phyloP scores from a whole-genome alignment of 2,888 invertebrate genomes.

The Eudemis profundana region DNA sequence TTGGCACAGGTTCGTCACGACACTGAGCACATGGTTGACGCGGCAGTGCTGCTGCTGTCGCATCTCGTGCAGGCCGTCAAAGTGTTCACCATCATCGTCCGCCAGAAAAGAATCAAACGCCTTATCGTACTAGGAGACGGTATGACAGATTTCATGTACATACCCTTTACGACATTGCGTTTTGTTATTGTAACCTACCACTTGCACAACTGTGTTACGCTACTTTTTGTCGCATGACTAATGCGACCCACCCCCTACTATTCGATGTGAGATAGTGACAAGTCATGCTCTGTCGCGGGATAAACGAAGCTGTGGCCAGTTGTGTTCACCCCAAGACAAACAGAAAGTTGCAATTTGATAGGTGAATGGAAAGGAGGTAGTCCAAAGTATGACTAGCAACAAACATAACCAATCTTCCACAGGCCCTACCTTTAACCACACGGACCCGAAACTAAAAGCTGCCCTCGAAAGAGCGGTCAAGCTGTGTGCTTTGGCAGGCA shows the following conservation, averaged over 20 bases:
- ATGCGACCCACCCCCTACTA: too few relatives aligned
- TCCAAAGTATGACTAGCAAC: too few relatives aligned
- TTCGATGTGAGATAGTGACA: too few relatives aligned
- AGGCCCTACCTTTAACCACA: slow-evolving; percentile 45
- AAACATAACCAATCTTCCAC: slow-evolving; percentile 2
- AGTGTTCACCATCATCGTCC: slow-evolving; percentile 42
- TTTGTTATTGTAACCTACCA: too few relatives aligned
- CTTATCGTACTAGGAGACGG: slow-evolving; percentile 45
- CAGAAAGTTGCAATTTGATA: too few relatives aligned
- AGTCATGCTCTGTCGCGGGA: too few relatives aligned
- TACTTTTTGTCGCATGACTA: too few relatives aligned
- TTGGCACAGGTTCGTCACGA: slow-evolving; percentile 26
- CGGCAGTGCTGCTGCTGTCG: slow-evolving; percentile 46
- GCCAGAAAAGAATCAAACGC: slow-evolving; percentile 45
- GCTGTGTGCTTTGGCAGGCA: slow-evolving; percentile 19
- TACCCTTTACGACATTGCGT: neutral
- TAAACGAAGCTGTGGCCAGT: too few relatives aligned
- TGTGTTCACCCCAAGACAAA: too few relatives aligned
- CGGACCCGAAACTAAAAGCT: slow-evolving; percentile 34
- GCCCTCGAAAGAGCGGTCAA: slow-evolving; percentile 14
- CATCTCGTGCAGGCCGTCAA: slow-evolving; percentile 48
- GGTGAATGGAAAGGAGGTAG: too few relatives aligned
- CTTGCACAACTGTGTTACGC: too few relatives aligned
- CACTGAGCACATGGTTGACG: slow-evolving; percentile 44
- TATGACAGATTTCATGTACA: slow-evolving; percentile 7